Percentiles rank a stretch among this genome's conserved stretches.
These are phyloP conservation scores for Lepisosteus oculatus DNA, from an alignment of 2,113 vertebrate species.

Conservation along the genomic window DNA sequence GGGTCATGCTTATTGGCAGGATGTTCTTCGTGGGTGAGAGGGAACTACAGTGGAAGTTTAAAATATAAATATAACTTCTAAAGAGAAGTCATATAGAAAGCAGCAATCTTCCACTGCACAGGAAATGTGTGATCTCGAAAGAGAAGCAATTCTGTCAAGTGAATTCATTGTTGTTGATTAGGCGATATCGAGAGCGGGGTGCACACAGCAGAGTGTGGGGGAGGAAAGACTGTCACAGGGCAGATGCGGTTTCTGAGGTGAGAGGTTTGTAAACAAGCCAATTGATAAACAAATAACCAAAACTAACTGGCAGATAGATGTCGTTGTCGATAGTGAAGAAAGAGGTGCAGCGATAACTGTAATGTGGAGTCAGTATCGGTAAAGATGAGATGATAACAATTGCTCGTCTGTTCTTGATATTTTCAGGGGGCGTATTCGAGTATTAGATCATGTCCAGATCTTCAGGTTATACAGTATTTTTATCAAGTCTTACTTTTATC, in stretches of 20 bases:
- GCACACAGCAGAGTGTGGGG: slow-evolving; percentile 20
- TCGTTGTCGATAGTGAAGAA: background rate
- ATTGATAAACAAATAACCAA: slow-evolving; percentile 1
- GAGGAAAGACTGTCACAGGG: slow-evolving; percentile 15
- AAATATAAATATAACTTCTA: background rate
- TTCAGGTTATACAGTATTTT: too few species aligned
- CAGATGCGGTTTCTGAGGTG: slow-evolving; percentile 12
- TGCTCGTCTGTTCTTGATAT: too few species aligned
- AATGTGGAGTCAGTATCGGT: too few species aligned
- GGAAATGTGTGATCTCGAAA: slow-evolving; percentile 64
- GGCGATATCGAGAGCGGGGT: slow-evolving; percentile 11
- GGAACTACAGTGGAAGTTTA: background rate
- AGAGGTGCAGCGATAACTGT: background rate
- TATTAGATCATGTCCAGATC: too few species aligned
- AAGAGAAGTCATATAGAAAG: slow-evolving; percentile 56
- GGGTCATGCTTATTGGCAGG: too few species aligned
- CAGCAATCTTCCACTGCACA: slow-evolving; percentile 60
- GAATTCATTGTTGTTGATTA: slow-evolving; percentile 41
- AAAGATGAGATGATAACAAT: too few species aligned
- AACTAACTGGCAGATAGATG: background rate
- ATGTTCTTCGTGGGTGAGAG: background rate
- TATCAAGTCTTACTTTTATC: too few species aligned
- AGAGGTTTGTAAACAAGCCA: slow-evolving; percentile 24
- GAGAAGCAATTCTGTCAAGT: slow-evolving; percentile 48
- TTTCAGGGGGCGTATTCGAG: too few species aligned